Conservation (phyloP, 2,888 invertebrate genomes). For the Cerceris rybyensis region DNA sequence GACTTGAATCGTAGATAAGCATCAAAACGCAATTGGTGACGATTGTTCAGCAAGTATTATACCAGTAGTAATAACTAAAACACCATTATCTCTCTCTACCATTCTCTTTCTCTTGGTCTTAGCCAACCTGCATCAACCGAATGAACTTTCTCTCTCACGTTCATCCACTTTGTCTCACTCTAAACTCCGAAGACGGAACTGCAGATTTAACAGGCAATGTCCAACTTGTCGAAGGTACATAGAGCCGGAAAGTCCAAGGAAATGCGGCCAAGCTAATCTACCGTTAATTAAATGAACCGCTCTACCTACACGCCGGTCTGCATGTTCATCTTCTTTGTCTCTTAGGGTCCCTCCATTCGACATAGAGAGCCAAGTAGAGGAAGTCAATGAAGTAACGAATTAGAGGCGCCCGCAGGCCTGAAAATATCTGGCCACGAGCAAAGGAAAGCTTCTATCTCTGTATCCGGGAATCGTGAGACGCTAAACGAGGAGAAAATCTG, state of each 20-base stretch:
- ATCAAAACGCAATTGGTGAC: conserved; percentile 43
- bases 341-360: conserved; percentile 1
- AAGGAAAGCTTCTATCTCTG: background rate
- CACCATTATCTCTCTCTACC: conserved; percentile 17
- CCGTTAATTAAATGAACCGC: conserved; percentile 72
- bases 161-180: conserved; percentile 31
- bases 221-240: conserved; percentile 61
- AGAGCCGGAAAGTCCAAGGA: conserved; percentile 54
- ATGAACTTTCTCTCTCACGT: conserved; percentile 5
- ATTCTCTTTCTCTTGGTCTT: background rate
- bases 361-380: background rate
- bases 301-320: conserved; percentile 14
- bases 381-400: conserved; percentile 48
- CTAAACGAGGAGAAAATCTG: conserved; percentile 16
- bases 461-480: background rate
- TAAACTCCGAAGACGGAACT: conserved; percentile 70
- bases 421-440: conserved; percentile 35
- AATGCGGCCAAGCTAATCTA: conserved; percentile 72
- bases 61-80: conserved; percentile 24
- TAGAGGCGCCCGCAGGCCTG: conserved; percentile 9
- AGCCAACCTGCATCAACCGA: background rate
- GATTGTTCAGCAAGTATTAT: conserved; percentile 59
- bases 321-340: background rate
- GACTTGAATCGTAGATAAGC: conserved; percentile 24
- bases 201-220: conserved; percentile 71